Conservation (phyloP, 2,797 vertebrate species). For the Poeciliopsis presidionis region DNA sequence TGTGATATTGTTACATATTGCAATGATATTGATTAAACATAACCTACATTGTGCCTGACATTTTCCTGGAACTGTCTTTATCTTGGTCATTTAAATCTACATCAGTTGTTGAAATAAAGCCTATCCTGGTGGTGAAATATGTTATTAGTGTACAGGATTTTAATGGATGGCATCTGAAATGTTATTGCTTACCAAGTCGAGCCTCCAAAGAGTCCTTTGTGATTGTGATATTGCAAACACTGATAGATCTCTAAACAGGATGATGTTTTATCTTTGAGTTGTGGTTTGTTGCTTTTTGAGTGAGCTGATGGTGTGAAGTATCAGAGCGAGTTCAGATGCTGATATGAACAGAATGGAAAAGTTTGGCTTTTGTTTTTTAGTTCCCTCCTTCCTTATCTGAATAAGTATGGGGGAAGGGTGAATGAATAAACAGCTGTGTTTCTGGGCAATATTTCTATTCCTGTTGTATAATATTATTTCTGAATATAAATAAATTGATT, state of each 20-base stretch:
- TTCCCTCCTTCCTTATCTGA: neutral
- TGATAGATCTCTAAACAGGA: neutral
- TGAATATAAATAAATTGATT: neutral
- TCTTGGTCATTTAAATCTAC: neutral
- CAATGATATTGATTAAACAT: neutral
- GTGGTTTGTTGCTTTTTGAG: neutral
- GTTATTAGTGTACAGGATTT: neutral
- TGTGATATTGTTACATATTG: neutral
- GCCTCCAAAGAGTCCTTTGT: neutral
- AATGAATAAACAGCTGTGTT: neutral
- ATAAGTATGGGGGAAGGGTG: neutral
- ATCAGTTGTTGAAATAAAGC: neutral
- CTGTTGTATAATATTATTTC: neutral
- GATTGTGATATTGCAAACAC: neutral
- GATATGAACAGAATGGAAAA: neutral
- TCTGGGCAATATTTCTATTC: neutral
- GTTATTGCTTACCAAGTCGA: neutral
- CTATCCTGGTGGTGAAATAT: neutral
- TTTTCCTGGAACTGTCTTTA: neutral
- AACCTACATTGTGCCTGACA: neutral
- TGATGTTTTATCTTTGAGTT: neutral
- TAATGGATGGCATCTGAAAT: neutral
- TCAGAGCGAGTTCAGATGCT: neutral
- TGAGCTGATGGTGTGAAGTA: neutral
- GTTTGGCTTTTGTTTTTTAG: neutral